A percentile compares a stretch with the other conserved stretches of the same genome.
These are phyloP conservation scores for Orchestes rusci DNA, from an alignment of 2,888 invertebrate species.

Conservation along the genomic window DNA sequence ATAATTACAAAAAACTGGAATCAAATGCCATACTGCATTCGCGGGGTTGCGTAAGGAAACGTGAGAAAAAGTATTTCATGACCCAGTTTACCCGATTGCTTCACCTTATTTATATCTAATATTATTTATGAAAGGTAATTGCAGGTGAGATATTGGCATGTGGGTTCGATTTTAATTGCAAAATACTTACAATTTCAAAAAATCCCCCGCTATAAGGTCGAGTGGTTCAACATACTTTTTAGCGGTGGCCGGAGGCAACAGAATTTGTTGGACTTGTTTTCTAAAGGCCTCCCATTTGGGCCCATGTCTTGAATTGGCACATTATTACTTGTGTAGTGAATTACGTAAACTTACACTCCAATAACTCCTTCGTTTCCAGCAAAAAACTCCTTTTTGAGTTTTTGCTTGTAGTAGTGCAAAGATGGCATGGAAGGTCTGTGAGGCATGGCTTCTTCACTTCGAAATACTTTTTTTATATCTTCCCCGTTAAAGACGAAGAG, in stretches of 20 bases:
- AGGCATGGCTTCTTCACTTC: conserved; percentile 62
- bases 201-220: conserved; percentile 68
- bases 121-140: too few relatives aligned
- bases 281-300: conserved; percentile 80
- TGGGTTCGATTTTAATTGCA: too few relatives aligned
- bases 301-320: conserved; percentile 59
- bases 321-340: neutral
- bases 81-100: too few relatives aligned
- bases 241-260: conserved; percentile 73
- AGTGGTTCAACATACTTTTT: conserved; percentile 67
- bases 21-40: neutral
- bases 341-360: conserved; percentile 57
- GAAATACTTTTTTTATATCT: conserved; percentile 62
- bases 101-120: too few relatives aligned
- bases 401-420: conserved; percentile 63
- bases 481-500: conserved; percentile 68
- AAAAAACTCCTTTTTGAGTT: conserved; percentile 61
- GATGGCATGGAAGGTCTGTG: conserved; percentile 69
- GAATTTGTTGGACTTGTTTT: conserved; percentile 74
- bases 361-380: conserved; percentile 65
- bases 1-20: too few relatives aligned
- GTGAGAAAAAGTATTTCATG: conserved; percentile 5
- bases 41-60: conserved; percentile 4
- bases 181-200: conserved; percentile 57
- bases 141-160: too few relatives aligned